Conservation (phyloP, 1,140 invertebrate genomes). For the Epicauta chinensis region DNA sequence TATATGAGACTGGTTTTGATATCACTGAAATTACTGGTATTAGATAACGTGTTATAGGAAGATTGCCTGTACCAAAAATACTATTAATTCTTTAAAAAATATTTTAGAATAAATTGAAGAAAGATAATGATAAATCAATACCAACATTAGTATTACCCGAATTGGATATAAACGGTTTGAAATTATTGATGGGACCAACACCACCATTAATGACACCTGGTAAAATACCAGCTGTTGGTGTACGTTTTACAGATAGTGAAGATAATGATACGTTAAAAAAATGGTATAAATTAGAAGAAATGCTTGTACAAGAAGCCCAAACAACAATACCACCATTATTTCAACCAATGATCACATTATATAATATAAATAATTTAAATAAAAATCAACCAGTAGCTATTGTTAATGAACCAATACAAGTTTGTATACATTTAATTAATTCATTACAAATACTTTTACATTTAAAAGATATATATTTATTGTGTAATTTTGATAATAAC, state of each 20-base stretch:
- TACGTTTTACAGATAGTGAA: slow-evolving; percentile 28
- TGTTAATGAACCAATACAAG: slow-evolving; percentile 73
- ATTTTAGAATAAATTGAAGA: slow-evolving; percentile 26
- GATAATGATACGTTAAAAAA: slow-evolving; percentile 43
- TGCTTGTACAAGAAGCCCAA: slow-evolving; percentile 63
- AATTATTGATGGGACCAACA: slow-evolving; percentile 56
- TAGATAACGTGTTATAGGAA: too few species aligned
- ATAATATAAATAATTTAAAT: slow-evolving; percentile 58
- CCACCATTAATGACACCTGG: slow-evolving; percentile 46
- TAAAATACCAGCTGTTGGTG: slow-evolving; percentile 43
- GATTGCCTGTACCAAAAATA: slow-evolving; percentile 3
- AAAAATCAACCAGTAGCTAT: slow-evolving; percentile 61
- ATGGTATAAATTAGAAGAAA: slow-evolving; percentile 74
- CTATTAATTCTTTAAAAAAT: background rate
- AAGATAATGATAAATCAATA: slow-evolving; percentile 10
- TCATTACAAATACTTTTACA: slow-evolving; percentile 69
- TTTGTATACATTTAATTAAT: slow-evolving; percentile 71
- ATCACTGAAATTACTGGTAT: too few species aligned
- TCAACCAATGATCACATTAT: slow-evolving; percentile 67
- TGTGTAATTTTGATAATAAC: slow-evolving; percentile 65
- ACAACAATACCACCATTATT: slow-evolving; percentile 68
- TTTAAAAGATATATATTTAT: slow-evolving; percentile 64
- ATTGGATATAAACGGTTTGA: slow-evolving; percentile 58
- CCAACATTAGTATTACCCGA: slow-evolving; percentile 59
- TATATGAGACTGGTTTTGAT: too few species aligned